Conservation (phyloP, 1,140 invertebrate genomes). For the Calycopis cecrops region DNA sequence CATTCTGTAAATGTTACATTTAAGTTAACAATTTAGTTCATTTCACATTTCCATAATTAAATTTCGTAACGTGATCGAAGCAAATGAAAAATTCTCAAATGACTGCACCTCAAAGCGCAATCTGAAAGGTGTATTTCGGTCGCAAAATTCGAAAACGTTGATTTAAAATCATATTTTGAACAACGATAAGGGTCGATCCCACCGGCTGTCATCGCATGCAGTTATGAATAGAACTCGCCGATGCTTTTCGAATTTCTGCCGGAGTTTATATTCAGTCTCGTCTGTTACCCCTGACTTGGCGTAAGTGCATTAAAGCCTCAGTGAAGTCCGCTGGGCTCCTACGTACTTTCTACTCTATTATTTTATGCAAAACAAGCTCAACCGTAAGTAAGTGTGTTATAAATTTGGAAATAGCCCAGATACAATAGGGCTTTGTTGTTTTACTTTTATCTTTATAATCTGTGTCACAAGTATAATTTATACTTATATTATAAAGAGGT, state of each 20-base stretch:
- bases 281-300: constrained; percentile 33
- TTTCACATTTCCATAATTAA: constrained; percentile 11
- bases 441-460: neutral
- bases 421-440: constrained; percentile 37
- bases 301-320: constrained; percentile 47
- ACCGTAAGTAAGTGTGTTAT: constrained; percentile 36
- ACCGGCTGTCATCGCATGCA: constrained; percentile 21
- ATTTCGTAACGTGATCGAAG: constrained; percentile 8
- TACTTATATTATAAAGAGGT: neutral
- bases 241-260: constrained; percentile 28
- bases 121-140: constrained; percentile 1
- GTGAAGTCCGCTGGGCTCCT: constrained; percentile 24
- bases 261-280: constrained; percentile 28
- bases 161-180: constrained; percentile 11
- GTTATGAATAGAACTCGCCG: constrained; percentile 30
- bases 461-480: neutral
- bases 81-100: constrained; percentile 25
- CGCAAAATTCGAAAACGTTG: neutral
- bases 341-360: constrained; percentile 39
- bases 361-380: constrained; percentile 52
- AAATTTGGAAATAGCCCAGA: constrained; percentile 32
- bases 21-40: constrained; percentile 13
- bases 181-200: constrained; percentile 19
- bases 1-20: constrained; percentile 5
- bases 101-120: constrained; percentile 23